Conservation (phyloP, 2,113 vertebrate species). For the Osmerus eperlanus region DNA sequence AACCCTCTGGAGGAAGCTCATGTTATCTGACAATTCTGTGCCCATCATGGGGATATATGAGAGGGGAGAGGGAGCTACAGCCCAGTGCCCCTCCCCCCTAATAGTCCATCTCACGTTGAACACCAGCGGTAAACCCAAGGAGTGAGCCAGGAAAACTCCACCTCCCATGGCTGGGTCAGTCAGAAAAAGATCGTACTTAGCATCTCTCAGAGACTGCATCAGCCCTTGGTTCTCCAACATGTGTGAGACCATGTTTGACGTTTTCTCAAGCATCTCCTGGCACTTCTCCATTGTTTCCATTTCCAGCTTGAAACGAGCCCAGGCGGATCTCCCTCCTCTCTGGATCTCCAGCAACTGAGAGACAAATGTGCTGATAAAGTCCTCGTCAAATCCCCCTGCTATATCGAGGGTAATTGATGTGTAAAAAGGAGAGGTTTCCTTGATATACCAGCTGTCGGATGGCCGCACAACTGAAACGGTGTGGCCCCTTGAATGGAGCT, state of each 20-base stretch:
- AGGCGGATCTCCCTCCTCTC: slow-evolving; percentile 34
- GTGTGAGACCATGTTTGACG: slow-evolving; percentile 16
- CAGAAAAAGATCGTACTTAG: slow-evolving; percentile 61
- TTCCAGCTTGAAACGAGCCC: neutral
- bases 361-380: neutral
- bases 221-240: slow-evolving; percentile 42
- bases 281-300: slow-evolving; percentile 9
- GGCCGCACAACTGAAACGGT: slow-evolving; percentile 45
- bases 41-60: slow-evolving; percentile 63
- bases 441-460: slow-evolving; percentile 57
- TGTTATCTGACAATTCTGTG: slow-evolving; percentile 54
- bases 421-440: slow-evolving; percentile 41
- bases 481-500: slow-evolving; percentile 56
- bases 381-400: slow-evolving; percentile 13
- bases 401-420: slow-evolving; percentile 34
- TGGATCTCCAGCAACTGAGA: neutral
- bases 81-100: slow-evolving; percentile 50
- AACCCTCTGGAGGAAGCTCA: slow-evolving; percentile 69
- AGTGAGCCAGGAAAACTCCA: slow-evolving; percentile 60
- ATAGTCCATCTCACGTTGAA: slow-evolving; percentile 65
- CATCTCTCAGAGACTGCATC: slow-evolving; percentile 35
- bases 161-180: slow-evolving; percentile 56
- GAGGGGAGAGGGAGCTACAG: slow-evolving; percentile 60
- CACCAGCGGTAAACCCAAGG: slow-evolving; percentile 65
- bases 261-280: neutral